A percentile compares a stretch with the other conserved stretches of the same genome.
Evolutionary conservation across 2,797 vertebrate genomes (phyloP).

Genomic region (Rousettus madagascariensis): DNA sequence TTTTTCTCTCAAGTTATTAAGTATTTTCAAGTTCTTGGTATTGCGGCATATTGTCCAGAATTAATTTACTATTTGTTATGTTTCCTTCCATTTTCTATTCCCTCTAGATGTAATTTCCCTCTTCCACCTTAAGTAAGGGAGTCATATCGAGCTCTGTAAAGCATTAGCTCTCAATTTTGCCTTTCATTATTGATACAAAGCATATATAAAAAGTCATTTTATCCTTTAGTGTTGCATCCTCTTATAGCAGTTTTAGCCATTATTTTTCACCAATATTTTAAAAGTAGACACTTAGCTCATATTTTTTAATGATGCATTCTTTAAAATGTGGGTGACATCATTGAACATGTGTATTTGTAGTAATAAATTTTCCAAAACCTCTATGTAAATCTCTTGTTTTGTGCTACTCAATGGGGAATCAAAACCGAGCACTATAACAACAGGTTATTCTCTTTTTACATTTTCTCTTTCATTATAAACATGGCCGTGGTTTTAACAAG

Average conservation of each 20-base stretch:
- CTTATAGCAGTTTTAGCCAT: constrained; percentile 3
- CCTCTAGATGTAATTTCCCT: not conserved
- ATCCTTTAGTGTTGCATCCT: not conserved
- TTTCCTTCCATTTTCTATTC: constrained; percentile 6
- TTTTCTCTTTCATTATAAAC: constrained; percentile 52
- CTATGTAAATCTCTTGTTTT: constrained; percentile 9
- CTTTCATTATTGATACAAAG: constrained; percentile 38
- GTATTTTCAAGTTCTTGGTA: constrained; percentile 6
- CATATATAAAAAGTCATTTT: constrained; percentile 25
- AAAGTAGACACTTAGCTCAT: constrained; percentile 51
- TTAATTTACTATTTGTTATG: constrained; percentile 37
- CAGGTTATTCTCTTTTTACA: not conserved
- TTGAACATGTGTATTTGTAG: constrained; percentile 31
- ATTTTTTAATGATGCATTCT: constrained; percentile 55
- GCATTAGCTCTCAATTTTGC: constrained; percentile 41
- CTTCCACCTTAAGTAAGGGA: not conserved
- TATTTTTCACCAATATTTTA: constrained; percentile 52
- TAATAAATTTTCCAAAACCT: constrained; percentile 26
- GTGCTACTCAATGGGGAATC: not conserved
- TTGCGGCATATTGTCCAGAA: not conserved
- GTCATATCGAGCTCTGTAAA: constrained; percentile 26
- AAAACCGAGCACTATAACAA: not conserved
- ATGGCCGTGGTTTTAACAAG: constrained; percentile 52
- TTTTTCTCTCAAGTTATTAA: constrained; percentile 4
- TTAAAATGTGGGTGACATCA: constrained; percentile 57